These are phyloP conservation scores for Diuraphis noxia DNA, from an alignment of 1,140 invertebrate genomes.

Conservation along the genomic window DNA sequence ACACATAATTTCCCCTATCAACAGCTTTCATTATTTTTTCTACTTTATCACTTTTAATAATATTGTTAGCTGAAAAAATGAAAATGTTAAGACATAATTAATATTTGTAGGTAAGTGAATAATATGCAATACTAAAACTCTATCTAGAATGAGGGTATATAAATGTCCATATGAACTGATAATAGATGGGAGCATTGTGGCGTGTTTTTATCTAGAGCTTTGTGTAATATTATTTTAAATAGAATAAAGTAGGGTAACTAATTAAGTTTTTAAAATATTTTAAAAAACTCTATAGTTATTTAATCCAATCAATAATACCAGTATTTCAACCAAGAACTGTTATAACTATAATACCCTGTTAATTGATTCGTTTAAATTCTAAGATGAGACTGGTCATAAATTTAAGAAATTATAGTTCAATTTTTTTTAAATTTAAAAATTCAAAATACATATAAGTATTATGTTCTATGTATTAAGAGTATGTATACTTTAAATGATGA, in stretches of 20 bases:
- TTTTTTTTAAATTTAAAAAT: no score
- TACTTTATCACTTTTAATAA: slow-evolving; percentile 79
- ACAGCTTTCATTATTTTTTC: slow-evolving; percentile 82
- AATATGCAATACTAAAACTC: not conserved
- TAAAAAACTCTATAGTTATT: not conserved
- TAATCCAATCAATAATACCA: not conserved
- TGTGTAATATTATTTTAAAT: not conserved
- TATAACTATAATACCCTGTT: not conserved
- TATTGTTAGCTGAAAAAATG: slow-evolving; percentile 75
- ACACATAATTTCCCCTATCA: slow-evolving; percentile 81
- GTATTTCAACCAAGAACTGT: not conserved
- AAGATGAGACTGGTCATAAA: not conserved
- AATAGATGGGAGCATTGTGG: no score
- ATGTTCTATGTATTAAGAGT: no score
- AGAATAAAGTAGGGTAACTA: not conserved
- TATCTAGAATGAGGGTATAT: not conserved
- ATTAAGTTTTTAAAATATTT: not conserved
- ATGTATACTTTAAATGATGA: no score
- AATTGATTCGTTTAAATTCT: not conserved
- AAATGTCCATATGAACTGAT: not conserved
- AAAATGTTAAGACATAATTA: slow-evolving; percentile 5
- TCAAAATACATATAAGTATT: no score
- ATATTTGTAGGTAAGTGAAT: not conserved
- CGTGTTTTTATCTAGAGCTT: no score
- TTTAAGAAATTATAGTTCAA: not conserved